phyloP scores from a whole-genome alignment of 2,888 invertebrate species.

The Pristionchus arcanus region DNA sequence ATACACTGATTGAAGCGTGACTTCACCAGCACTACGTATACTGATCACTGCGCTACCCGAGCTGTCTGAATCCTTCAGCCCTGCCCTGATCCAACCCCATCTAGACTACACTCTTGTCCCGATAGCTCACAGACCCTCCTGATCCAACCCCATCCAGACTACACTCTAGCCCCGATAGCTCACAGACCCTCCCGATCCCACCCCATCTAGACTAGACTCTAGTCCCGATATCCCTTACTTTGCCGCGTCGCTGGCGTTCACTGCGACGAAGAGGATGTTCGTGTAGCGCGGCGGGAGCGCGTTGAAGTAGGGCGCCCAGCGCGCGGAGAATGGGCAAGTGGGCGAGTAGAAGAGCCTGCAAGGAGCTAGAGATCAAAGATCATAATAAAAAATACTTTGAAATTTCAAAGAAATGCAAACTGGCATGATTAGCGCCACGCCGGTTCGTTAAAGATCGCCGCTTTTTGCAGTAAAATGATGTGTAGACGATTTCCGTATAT shows the following conservation, averaged over 20 bases:
- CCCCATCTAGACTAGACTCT: not conserved
- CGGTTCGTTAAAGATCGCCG: too few species aligned
- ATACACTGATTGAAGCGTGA: not conserved
- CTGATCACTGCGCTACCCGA: too few species aligned
- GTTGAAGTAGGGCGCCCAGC: constrained; percentile 92
- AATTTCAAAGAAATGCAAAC: not conserved
- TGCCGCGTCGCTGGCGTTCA: constrained; percentile 90
- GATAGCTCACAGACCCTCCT: not conserved
- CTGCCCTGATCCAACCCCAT: not conserved
- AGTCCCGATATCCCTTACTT: constrained; percentile 80
- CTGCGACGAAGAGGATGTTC: constrained; percentile 87
- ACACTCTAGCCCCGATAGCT: not conserved
- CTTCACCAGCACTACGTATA: too few species aligned
- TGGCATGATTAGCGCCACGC: too few species aligned
- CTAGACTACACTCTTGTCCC: not conserved
- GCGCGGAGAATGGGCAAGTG: constrained; percentile 92
- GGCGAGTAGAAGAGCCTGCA: constrained; percentile 87
- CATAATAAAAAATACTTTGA: not conserved
- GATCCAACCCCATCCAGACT: not conserved
- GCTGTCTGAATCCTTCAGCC: not conserved
- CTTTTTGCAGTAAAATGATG: too few species aligned
- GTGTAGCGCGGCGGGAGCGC: constrained; percentile 91
- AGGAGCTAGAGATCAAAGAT: constrained; percentile 26
- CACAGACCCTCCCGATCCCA: not conserved
- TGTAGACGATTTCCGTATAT: too few species aligned